Evolutionary conservation across 2,113 vertebrate genomes (phyloP), one percentile per base, ranked within the genome.

Genomic region (Oncorhynchus keta): DNA sequence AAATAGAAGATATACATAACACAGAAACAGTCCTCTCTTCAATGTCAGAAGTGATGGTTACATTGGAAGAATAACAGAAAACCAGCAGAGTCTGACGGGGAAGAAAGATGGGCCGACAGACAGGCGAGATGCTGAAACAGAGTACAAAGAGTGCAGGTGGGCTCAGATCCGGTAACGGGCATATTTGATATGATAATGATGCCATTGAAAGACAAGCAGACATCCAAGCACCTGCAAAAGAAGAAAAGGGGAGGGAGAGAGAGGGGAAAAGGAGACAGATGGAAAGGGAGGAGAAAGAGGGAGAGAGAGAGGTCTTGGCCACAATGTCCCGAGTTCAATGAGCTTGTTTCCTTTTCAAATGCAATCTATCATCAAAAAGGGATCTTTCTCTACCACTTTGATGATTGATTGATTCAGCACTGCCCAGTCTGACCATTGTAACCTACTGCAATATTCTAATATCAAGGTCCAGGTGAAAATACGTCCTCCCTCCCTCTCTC

Each of bases 151-250:
- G 59, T 51, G 32, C 45, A 26, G 65, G 32, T 80, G 26, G 74
- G 72, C 48, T 49, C 68, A 24, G 26, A 45, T 69, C 66, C 28
- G 51, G 61, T 78, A 69, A 74, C 75, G 12, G 51, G 68, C 64
- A 59, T 68, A 24, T 88, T 74, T 88, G 82, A 90, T 88, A 87
- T 89, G 85, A 87, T 91, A 88, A 89, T 89, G 86, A 81, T 88
- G 77, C 74, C 76, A 80, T 64, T 85, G 83, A 85, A 81, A 81
- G 77, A 74, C 61, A 66, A 13, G 26, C 28, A 24, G 51, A 82
- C 83, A 79, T 83, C 78, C 32, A 67, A 77, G 51, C 88, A 90
- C 81, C 82, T 82, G 86, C 64, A 22, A 79, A 59, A 74, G 64
- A 72, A 73, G 0, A 24, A 5, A 65, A 35, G 69, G 28, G 11